Conservation (phyloP, 2,113 vertebrate species). For the Thunnus maccoyii region DNA sequence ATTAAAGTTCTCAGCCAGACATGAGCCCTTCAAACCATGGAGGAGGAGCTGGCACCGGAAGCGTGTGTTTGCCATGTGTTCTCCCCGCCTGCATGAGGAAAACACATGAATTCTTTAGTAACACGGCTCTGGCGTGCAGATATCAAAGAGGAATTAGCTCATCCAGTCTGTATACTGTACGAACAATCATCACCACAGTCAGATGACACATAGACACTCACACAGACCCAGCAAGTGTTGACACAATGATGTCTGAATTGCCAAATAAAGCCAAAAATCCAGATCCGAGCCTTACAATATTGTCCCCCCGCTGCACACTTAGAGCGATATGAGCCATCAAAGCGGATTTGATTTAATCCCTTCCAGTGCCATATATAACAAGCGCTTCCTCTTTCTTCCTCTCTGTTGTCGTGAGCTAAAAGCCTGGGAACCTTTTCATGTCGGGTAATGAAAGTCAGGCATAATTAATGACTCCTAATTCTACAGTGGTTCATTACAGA, state of each 20-base stretch:
- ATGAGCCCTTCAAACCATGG: neutral
- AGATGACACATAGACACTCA: constrained; percentile 27
- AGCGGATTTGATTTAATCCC: constrained; percentile 60
- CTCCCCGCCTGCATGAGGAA: constrained; percentile 2
- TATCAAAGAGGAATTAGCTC: constrained; percentile 45
- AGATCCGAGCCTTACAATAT: constrained; percentile 39
- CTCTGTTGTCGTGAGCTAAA: constrained; percentile 31
- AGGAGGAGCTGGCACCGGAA: constrained; percentile 6
- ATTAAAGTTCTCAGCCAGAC: constrained; percentile 29
- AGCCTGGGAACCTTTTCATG: constrained; percentile 44
- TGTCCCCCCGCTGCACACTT: constrained; percentile 13
- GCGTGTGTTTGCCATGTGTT: constrained; percentile 15
- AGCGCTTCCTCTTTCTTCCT: constrained; percentile 11
- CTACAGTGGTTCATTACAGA: constrained; percentile 40
- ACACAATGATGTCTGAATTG: constrained; percentile 40
- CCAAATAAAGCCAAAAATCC: constrained; percentile 55
- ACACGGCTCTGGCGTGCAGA: constrained; percentile 6
- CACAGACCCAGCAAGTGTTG: constrained; percentile 26
- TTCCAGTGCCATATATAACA: constrained; percentile 29
- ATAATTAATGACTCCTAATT: constrained; percentile 63
- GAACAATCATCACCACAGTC: constrained; percentile 23
- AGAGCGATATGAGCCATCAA: constrained; percentile 50
- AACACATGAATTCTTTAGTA: constrained; percentile 7
- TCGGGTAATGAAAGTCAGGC: constrained; percentile 54
- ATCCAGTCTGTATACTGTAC: constrained; percentile 3